These are phyloP conservation scores for Aulostomus chinensis DNA, from an alignment of 2,797 vertebrate species.

Conservation along the genomic window DNA sequence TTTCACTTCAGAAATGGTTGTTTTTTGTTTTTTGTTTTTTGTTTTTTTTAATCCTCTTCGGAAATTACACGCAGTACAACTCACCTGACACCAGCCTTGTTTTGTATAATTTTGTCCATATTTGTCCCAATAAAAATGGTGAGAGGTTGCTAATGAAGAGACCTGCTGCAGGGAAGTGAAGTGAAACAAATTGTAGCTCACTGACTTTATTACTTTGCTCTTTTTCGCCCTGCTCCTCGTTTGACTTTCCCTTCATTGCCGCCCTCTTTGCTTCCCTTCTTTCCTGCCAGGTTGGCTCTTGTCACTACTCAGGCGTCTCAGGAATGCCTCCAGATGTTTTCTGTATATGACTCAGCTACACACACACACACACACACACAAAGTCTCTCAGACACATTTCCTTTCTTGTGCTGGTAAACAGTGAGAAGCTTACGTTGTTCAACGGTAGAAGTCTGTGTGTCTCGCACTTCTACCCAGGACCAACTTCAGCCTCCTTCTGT, in stretches of 20 bases:
- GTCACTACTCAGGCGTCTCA: constrained; percentile 66
- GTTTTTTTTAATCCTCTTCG: no score
- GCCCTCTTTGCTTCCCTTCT: constrained; percentile 24
- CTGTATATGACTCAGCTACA: constrained; percentile 47
- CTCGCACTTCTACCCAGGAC: constrained; percentile 19
- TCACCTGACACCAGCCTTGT: no score
- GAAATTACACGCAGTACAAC: no score
- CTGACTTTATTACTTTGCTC: neutral
- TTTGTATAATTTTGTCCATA: no score
- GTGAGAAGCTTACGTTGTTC: constrained; percentile 22
- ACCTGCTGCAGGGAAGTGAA: neutral
- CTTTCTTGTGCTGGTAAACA: constrained; percentile 30
- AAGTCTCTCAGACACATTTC: constrained; percentile 30
- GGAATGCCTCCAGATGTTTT: constrained; percentile 77
- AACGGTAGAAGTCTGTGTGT: constrained; percentile 34
- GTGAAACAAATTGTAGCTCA: neutral
- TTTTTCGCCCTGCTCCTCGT: constrained; percentile 7
- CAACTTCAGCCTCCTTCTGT: neutral
- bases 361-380: constrained; percentile 3
- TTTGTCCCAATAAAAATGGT: no score
- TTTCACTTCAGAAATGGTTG: no score
- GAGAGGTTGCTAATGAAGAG: no score
- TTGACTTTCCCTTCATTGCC: constrained; percentile 30
- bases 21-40: no score
- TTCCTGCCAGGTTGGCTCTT: constrained; percentile 56